These are phyloP conservation scores for Leptinotarsa rubiginosa DNA, from an alignment of 2,888 invertebrate species.

Conservation along the genomic window DNA sequence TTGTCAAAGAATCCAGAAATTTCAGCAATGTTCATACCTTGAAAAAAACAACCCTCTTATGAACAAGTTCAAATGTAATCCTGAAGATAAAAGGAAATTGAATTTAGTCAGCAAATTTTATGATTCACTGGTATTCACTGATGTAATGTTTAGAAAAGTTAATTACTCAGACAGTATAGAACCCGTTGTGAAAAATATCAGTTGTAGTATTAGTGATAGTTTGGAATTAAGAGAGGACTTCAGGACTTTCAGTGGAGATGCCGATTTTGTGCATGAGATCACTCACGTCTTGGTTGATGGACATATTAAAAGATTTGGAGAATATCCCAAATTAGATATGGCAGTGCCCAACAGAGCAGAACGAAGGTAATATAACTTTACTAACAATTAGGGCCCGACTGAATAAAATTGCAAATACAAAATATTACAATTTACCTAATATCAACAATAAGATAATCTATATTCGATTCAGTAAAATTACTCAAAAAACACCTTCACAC, in stretches of 20 bases:
- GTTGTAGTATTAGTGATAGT: constrained; percentile 60
- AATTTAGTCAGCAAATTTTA: constrained; percentile 40
- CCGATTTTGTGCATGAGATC: constrained; percentile 59
- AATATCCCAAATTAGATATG: constrained; percentile 46
- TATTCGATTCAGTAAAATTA: too few species aligned
- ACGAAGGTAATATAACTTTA: constrained; percentile 53
- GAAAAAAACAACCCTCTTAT: not conserved
- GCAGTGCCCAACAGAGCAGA: constrained; percentile 52
- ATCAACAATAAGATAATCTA: too few species aligned
- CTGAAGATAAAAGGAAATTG: constrained; percentile 27
- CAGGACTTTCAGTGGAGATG: constrained; percentile 53
- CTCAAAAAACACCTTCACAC: too few species aligned
- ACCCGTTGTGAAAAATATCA: constrained; percentile 56
- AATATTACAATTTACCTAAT: too few species aligned
- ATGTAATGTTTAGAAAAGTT: constrained; percentile 52
- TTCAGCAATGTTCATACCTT: constrained; percentile 12
- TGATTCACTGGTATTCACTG: constrained; percentile 48
- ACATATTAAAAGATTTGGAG: constrained; percentile 42
- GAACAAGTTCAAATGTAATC: not conserved
- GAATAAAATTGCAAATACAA: too few species aligned
- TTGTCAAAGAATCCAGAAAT: constrained; percentile 31
- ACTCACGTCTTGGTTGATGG: constrained; percentile 58
- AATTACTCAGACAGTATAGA: constrained; percentile 53
- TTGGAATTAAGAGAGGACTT: constrained; percentile 63
- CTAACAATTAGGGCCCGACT: not conserved